Evolutionary conservation across 2,888 invertebrate genomes (phyloP).

Genomic region (Aspidiotus destructor): DNA sequence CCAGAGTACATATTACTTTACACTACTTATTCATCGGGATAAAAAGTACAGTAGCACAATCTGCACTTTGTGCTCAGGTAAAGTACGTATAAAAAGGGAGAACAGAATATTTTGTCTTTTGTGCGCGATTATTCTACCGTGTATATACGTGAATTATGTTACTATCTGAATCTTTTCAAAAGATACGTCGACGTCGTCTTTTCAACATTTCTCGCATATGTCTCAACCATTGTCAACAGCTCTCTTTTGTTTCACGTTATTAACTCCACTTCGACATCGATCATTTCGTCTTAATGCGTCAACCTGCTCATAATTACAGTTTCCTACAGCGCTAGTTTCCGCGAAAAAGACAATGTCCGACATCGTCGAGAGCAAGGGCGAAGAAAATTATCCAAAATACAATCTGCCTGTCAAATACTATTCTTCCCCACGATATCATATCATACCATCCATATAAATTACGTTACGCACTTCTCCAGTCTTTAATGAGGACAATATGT

Average conservation of each 20-base stretch:
- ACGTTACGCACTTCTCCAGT: neutral
- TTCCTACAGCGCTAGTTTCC: too few relatives aligned
- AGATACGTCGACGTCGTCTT: neutral
- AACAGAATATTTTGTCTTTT: neutral
- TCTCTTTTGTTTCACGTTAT: conserved; percentile 2
- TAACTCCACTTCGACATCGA: neutral
- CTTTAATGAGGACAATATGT: conserved; percentile 31
- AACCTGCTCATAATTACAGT: too few relatives aligned
- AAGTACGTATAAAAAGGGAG: too few relatives aligned
- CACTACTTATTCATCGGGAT: neutral
- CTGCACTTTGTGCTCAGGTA: too few relatives aligned
- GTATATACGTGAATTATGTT: conserved; percentile 1
- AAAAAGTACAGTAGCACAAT: neutral
- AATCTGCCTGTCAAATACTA: too few relatives aligned
- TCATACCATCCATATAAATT: too few relatives aligned
- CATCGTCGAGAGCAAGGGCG: too few relatives aligned
- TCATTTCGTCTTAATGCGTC: neutral
- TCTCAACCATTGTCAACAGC: neutral
- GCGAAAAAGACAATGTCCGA: too few relatives aligned
- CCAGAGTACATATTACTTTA: too few relatives aligned
- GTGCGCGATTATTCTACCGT: neutral
- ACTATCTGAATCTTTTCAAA: neutral
- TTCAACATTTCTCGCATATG: neutral
- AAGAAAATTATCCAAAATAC: too few relatives aligned
- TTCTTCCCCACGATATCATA: too few relatives aligned